phyloP scores from a whole-genome alignment of 37 sponge, comb jelly and placozoan species.

The Oopsacas minuta region DNA sequence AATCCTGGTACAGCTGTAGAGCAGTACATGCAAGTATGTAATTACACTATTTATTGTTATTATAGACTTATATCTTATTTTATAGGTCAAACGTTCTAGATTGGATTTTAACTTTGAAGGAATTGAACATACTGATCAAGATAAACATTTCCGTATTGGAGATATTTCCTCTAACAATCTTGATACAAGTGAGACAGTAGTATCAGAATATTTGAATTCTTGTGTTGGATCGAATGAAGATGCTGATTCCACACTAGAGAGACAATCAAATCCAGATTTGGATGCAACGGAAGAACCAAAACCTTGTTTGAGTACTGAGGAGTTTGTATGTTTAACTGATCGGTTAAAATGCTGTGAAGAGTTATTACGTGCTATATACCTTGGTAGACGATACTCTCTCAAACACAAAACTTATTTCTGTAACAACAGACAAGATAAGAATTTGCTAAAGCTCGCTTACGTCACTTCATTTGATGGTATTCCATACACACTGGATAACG shows the following conservation, averaged over 20 bases:
- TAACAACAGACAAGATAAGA: not conserved
- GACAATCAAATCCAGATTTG: not conserved
- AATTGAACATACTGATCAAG: not conserved
- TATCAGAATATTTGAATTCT: not conserved
- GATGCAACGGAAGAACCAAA: not conserved
- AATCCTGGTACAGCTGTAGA: not conserved
- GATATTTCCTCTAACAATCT: not conserved
- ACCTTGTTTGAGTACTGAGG: not conserved
- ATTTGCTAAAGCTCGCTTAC: not conserved
- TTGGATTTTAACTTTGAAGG: not conserved
- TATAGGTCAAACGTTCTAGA: not conserved
- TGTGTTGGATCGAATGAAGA: not conserved
- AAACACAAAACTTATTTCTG: constrained; percentile 11
- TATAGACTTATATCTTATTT: not conserved
- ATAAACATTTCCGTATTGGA: not conserved
- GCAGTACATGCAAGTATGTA: not conserved
- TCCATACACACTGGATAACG: not conserved
- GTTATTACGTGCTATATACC: not conserved
- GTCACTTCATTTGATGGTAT: not conserved
- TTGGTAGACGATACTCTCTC: not conserved
- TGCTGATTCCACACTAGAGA: not conserved
- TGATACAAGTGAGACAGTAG: not conserved
- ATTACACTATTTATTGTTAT: not conserved
- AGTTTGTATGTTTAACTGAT: not conserved
- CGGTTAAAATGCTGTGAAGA: not conserved